Conservation (phyloP, 2,888 invertebrate species). For the Conchocele bisecta region DNA sequence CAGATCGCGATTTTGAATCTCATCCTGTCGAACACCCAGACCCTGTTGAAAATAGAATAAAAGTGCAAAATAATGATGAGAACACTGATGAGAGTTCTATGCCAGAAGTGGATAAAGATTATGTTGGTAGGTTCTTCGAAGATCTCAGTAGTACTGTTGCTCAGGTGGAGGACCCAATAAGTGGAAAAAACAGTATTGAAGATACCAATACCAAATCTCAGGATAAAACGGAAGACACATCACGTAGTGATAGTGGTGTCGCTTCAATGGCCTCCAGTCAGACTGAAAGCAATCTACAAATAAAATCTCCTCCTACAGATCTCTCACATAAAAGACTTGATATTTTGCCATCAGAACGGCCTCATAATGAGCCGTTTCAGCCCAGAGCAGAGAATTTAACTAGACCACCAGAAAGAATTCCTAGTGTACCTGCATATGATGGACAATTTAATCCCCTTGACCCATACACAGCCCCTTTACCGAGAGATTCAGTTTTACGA, state of each 20-base stretch:
- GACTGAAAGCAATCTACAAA: conserved; percentile 56
- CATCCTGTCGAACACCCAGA: conserved; percentile 28
- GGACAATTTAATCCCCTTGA: conserved; percentile 47
- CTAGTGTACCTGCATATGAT: conserved; percentile 55
- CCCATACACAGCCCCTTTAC: conserved; percentile 53
- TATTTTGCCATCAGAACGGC: conserved; percentile 67
- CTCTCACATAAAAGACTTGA: conserved; percentile 73
- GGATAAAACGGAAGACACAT: conserved; percentile 44
- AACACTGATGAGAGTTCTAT: conserved; percentile 63
- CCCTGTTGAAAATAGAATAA: conserved; percentile 22
- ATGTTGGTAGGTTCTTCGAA: conserved; percentile 77
- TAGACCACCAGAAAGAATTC: conserved; percentile 60
- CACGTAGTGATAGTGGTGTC: conserved; percentile 47
- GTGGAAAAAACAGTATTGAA: conserved; percentile 44
- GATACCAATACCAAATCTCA: conserved; percentile 50
- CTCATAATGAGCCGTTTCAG: conserved; percentile 63
- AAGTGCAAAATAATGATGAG: conserved; percentile 55
- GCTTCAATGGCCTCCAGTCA: conserved; percentile 51
- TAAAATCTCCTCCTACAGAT: conserved; percentile 67
- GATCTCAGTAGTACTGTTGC: conserved; percentile 63
- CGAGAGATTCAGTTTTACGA: conserved; percentile 55
- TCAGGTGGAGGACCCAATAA: conserved; percentile 54
- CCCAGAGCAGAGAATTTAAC: conserved; percentile 52
- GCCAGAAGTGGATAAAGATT: conserved; percentile 75
- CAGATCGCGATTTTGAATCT: conserved; percentile 56